These are phyloP conservation scores for Trisateles emortualis DNA, from an alignment of 2,888 invertebrate genomes.

Conservation along the genomic window DNA sequence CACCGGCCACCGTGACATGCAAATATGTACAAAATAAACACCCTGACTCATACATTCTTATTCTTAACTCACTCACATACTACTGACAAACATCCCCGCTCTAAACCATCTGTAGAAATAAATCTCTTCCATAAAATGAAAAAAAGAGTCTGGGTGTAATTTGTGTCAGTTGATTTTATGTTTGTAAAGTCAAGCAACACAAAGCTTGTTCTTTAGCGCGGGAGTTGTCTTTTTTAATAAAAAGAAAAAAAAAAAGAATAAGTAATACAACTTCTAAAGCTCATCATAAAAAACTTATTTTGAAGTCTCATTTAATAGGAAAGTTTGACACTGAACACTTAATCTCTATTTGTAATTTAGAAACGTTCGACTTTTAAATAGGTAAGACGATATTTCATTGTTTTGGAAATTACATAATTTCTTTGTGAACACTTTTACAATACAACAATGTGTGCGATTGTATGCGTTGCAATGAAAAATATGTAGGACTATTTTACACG, in stretches of 20 bases:
- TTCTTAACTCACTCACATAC: conserved; percentile 7
- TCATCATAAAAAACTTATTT: conserved; percentile 4
- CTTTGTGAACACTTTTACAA: conserved; percentile 49
- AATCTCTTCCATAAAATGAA: conserved; percentile 3
- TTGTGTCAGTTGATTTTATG: too few relatives aligned
- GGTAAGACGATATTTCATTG: conserved; percentile 40
- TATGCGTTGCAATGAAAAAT: conserved; percentile 34
- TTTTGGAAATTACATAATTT: conserved; percentile 47
- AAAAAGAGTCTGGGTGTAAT: too few relatives aligned
- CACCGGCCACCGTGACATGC: conserved; percentile 46
- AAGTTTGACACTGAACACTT: conserved; percentile 40
- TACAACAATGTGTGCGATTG: conserved; percentile 44
- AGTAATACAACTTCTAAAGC: background rate
- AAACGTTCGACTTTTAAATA: conserved; percentile 34
- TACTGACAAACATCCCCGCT: background rate
- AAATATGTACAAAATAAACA: conserved; percentile 38
- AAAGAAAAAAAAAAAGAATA: too few relatives aligned
- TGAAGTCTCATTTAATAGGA: conserved; percentile 12
- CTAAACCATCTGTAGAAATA: background rate
- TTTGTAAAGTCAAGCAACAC: too few relatives aligned
- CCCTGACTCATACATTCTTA: conserved; percentile 21
- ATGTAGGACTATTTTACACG: conserved; percentile 23
- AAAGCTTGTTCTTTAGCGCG: too few relatives aligned
- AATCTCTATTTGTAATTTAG: conserved; percentile 30
- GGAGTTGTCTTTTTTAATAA: too few relatives aligned